phyloP scores from a whole-genome alignment of 2,113 vertebrate genomes.

The Natator depressus region DNA sequence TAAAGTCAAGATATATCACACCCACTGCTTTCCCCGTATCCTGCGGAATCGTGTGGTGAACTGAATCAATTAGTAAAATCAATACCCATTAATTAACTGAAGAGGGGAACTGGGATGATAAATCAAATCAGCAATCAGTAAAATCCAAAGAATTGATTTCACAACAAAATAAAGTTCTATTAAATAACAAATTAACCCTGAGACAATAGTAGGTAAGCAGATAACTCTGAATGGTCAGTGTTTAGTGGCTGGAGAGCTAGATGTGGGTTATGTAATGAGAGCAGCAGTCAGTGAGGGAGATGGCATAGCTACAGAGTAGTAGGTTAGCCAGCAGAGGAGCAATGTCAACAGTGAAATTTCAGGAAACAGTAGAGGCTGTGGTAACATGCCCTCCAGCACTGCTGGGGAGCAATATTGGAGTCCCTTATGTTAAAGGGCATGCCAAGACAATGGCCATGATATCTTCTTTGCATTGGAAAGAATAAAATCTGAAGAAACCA shows the following conservation, averaged over 20 bases:
- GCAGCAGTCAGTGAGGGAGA: background rate
- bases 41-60: background rate
- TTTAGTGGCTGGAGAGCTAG: background rate
- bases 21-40: no score
- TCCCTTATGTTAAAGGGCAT: background rate
- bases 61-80: background rate
- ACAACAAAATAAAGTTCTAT: background rate
- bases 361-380: background rate
- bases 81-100: conserved; percentile 5
- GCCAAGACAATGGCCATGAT: background rate
- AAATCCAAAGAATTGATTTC: background rate
- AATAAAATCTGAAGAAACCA: background rate
- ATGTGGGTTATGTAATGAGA: background rate
- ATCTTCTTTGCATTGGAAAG: background rate
- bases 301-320: background rate
- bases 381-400: background rate
- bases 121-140: conserved; percentile 11
- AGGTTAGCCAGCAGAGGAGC: background rate
- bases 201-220: background rate
- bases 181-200: background rate
- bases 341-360: background rate
- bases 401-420: background rate
- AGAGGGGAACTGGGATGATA: background rate
- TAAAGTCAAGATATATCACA: no score
- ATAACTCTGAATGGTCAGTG: background rate